Conservation (phyloP, 2,888 invertebrate species). For the Abscondita cerata region DNA sequence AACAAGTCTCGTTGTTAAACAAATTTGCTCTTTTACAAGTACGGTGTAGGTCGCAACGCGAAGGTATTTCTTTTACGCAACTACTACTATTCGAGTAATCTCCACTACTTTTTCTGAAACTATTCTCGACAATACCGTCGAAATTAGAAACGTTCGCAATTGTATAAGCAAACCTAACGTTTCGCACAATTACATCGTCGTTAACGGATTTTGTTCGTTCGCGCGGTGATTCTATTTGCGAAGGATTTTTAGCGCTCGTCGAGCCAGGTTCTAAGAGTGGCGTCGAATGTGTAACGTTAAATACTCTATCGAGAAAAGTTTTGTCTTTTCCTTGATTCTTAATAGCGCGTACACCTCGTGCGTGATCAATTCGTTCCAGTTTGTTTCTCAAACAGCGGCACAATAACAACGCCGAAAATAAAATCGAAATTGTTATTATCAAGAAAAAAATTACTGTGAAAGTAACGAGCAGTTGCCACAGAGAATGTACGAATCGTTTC, state of each 20-base stretch:
- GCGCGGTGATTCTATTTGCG: no score
- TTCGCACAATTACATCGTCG: no score
- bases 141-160: neutral
- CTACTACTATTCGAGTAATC: neutral
- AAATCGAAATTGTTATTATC: neutral
- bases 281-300: neutral
- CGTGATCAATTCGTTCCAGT: neutral
- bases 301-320: neutral
- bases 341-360: neutral
- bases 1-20: no score
- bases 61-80: neutral
- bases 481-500: slow-evolving; percentile 19
- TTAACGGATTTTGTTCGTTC: no score
- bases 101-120: no score
- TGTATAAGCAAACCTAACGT: neutral
- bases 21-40: neutral
- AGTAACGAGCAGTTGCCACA: slow-evolving; percentile 33
- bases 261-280: neutral
- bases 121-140: no score
- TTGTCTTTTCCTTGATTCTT: neutral
- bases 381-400: neutral
- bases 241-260: neutral
- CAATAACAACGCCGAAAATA: neutral
- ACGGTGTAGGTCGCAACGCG: neutral
- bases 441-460: neutral